Base-by-base conservation (phyloP, 2,888 invertebrate genomes). In the Elaeidobius kamerunicus region DNA sequence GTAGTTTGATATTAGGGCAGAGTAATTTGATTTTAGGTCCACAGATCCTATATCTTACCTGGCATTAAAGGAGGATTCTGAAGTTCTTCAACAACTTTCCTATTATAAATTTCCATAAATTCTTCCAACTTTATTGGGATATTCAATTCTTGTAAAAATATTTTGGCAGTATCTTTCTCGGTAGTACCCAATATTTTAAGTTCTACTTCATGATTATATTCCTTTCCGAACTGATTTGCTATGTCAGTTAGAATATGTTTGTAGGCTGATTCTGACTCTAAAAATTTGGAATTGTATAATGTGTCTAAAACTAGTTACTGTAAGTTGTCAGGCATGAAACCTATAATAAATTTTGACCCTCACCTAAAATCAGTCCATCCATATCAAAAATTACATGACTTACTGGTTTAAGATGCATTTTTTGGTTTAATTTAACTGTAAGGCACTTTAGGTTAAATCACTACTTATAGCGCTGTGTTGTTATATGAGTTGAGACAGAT, bases 201-300 rank as follows among this genome's bases (percentile, higher is more conserved):
- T 65, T 81, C 80, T 15, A 81, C 73, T 55, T 91, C 89, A 67
- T 82, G 81, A 0, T 89, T 88, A 73, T 91, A 95, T 32, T 76
- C 71, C 65, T 86, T 87, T 1, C 86, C 88, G 72, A 84, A 91
- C 58, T 79, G 76, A 4, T 78, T 77, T 59, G 84, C 84, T 60
- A 90, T 80, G 63, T 80, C 78, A 57, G 79, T 78, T 60, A 86
- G 84, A 67, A 88, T 85, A 66, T 81, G 80, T 64, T 88, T 85
- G 70, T 93, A 92, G 14, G 88, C 78, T 41, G 76, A 77, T 73
- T 93, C 92, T 1, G 92, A 89, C 71, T 93, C 92, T 91, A 56
- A 19, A 62, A 60, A 23, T 23, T n/a, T n/a, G n/a, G n/a, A n/a
- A n/a, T n/a, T n/a, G n/a, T n/a, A n/a, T n/a, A n/a, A n/a, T n/a